These are phyloP conservation scores for Hoplias malabaricus DNA, from an alignment of 2,113 vertebrate species.

Conservation along the genomic window DNA sequence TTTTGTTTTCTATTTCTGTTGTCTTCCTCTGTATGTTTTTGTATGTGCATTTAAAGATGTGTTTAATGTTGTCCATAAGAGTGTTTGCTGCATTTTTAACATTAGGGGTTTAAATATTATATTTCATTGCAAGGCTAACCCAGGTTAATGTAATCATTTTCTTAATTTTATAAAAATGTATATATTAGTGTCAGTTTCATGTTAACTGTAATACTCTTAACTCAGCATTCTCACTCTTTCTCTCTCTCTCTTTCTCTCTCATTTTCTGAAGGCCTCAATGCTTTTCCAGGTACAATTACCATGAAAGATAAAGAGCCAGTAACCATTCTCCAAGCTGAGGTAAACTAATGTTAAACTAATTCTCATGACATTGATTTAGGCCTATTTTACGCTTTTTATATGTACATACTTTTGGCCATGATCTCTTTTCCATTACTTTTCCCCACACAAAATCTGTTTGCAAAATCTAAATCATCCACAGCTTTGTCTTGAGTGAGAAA, in stretches of 20 bases:
- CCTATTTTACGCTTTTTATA: background rate
- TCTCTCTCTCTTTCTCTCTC: background rate
- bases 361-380: background rate
- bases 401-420: background rate
- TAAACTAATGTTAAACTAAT: background rate
- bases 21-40: background rate
- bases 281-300: constrained; percentile 63
- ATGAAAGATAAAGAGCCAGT: constrained; percentile 66
- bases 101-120: no score
- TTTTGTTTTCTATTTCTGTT: background rate
- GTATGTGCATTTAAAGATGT: background rate
- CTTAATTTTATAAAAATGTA: no score
- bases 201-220: no score
- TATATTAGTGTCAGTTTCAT: no score
- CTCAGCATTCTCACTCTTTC: no score
- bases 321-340: constrained; percentile 57
- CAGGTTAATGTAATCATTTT: no score
- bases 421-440: constrained; percentile 2
- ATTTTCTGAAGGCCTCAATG: constrained; percentile 34
- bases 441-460: background rate
- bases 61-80: background rate
- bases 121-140: no score
- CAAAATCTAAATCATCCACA: background rate
- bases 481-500: background rate
- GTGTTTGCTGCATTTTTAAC: no score